Evolutionary conservation across 2,888 invertebrate species (phyloP), one percentile per base, ranked within the genome.

Genomic region (Furcula furcula): DNA sequence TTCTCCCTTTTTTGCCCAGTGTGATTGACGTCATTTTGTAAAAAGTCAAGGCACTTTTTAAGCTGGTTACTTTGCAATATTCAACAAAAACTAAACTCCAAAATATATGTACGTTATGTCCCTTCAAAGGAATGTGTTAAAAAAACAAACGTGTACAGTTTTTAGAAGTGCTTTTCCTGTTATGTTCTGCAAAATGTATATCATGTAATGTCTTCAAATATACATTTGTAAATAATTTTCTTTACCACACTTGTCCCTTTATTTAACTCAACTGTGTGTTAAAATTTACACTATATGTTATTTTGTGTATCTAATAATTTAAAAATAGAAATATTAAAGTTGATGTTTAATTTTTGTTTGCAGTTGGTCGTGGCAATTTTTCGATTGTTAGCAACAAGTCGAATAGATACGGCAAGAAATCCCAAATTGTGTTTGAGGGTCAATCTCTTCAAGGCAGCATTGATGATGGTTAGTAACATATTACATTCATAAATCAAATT

Each of bases 361-460:
- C 75, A 95, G 95, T 95, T 58, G 95, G 95, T 1, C 92, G 94
- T 45, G 96, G 96, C 13, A 96, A 96, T 74, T 94, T 96, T 63
- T 97, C 97, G 0, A 94, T 97, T 50, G 93, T 97, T 11, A 96
- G 95, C 77, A 95, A 94, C 73, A 96, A 96, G 73, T 96, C 96
- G 0, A 93, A 94, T 53, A 92, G 94, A 55, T 94, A 95, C 31
- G 96, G 96, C 69, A 96, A 95, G 90, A 94, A 94, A 80, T 90
- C 90, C 25, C 83, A 85, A 49, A 83, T 85, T 22, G 59, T 89
- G 18, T 49, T 89, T 13, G 89, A 89, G 46, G 87, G 87, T 1
- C 87, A 85, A 42, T 72, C 83, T 16, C 61, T 87, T 19, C 84
- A 83, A 45, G 69, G 76, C 31, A 72, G 67, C 32, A 75, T 77